A percentile compares a stretch with the other conserved stretches of the same genome.
phyloP scores from a whole-genome alignment of 2,797 vertebrate genomes.

The Hippocampus kuda region DNA sequence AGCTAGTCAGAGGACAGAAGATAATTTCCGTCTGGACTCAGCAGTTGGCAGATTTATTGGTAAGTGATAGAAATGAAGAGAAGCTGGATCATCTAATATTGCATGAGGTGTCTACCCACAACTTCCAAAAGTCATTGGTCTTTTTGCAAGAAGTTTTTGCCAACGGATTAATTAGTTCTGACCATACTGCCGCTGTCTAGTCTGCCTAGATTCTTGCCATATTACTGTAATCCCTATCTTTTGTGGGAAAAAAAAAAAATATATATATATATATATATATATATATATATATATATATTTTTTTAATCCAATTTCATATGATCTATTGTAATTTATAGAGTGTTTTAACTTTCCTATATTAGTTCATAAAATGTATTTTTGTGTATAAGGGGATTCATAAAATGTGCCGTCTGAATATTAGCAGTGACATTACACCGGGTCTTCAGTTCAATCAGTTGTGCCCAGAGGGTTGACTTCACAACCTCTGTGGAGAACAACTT shows the following conservation, averaged over 20 bases:
- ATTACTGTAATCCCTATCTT: too few species aligned
- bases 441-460: conserved; percentile 34
- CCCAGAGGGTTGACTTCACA: conserved; percentile 21
- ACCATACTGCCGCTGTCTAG: too few species aligned
- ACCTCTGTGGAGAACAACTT: conserved; percentile 44
- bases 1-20: background rate
- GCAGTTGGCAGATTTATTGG: background rate
- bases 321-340: background rate
- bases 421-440: conserved; percentile 10
- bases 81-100: background rate
- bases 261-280: too few species aligned
- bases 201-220: too few species aligned
- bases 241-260: too few species aligned
- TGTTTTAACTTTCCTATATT: background rate
- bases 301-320: too few species aligned
- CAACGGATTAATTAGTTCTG: too few species aligned
- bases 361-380: background rate
- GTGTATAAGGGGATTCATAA: background rate
- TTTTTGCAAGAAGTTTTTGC: too few species aligned
- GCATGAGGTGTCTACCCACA: too few species aligned
- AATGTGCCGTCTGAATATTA: conserved; percentile 12
- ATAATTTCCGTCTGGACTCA: background rate
- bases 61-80: background rate
- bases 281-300: too few species aligned
- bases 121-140: too few species aligned